Conservation (phyloP, 2,113 vertebrate genomes). For the Pholis gunnellus region DNA sequence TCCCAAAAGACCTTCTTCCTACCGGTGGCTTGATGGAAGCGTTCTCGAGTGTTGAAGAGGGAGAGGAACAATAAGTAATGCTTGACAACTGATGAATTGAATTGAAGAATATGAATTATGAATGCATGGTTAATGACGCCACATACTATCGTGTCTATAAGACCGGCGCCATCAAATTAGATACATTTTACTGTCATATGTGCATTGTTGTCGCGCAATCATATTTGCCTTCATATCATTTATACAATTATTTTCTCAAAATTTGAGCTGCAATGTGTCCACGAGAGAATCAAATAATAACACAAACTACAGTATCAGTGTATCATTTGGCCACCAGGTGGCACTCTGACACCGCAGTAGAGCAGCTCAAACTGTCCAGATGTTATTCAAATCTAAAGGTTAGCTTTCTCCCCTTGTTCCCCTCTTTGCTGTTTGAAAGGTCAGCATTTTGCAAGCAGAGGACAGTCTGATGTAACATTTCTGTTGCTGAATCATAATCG, state of each 20-base stretch:
- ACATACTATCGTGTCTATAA: conserved; percentile 3
- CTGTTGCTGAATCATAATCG: conserved; percentile 59
- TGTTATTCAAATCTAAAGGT: conserved; percentile 67
- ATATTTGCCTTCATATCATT: neutral
- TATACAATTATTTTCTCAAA: neutral
- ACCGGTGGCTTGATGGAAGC: conserved; percentile 40
- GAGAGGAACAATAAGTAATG: conserved; percentile 30
- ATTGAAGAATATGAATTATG: conserved; percentile 38
- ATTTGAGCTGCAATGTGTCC: neutral
- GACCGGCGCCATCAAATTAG: neutral
- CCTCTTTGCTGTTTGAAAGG: conserved; percentile 65
- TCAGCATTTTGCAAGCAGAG: conserved; percentile 63
- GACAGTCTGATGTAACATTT: conserved; percentile 70
- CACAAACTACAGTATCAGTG: neutral
- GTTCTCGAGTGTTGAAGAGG: conserved; percentile 40
- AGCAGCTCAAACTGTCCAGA: conserved; percentile 30
- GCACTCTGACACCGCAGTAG: conserved; percentile 64
- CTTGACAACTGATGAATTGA: conserved; percentile 56
- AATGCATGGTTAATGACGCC: conserved; percentile 35
- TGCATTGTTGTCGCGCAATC: neutral
- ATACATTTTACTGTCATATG: neutral
- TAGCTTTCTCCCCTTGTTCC: conserved; percentile 53
- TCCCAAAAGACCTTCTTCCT: conserved; percentile 50
- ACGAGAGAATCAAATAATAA: neutral
- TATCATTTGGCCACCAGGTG: conserved; percentile 67